Percentiles rank a stretch among this genome's conserved stretches.
phyloP scores from a whole-genome alignment of 1,140 invertebrate genomes.

The Papilio dardanus region DNA sequence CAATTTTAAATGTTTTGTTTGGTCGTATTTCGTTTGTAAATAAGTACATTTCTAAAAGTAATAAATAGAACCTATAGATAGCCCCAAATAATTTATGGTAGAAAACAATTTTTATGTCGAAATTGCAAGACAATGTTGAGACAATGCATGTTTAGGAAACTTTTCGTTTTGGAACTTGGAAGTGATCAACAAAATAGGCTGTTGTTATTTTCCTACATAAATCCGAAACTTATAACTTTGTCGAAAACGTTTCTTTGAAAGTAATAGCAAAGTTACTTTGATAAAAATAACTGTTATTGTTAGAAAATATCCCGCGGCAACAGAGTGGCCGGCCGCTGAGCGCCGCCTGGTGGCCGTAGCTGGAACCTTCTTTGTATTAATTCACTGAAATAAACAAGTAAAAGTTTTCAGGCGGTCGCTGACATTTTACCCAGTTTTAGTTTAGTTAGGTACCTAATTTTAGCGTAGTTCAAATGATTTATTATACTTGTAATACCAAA shows the following conservation, averaged over 20 bases:
- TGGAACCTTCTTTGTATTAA: neutral
- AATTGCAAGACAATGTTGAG: neutral
- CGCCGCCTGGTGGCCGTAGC: neutral
- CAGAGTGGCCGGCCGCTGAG: neutral
- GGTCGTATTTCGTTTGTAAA: too few relatives aligned
- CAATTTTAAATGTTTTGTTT: too few relatives aligned
- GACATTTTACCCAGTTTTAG: neutral
- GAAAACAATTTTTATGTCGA: neutral
- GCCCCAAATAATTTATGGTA: neutral
- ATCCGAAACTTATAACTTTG: neutral
- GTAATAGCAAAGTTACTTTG: neutral
- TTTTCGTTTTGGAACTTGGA: neutral
- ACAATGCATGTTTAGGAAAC: neutral
- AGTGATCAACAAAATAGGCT: conserved; percentile 2
- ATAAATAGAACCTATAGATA: neutral
- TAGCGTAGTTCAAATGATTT: neutral
- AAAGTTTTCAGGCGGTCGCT: neutral
- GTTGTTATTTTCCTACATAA: conserved; percentile 3
- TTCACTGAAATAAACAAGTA: neutral
- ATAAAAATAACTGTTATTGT: conserved; percentile 20
- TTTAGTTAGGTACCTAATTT: neutral
- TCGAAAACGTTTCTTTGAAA: neutral
- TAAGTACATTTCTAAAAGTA: too few relatives aligned
- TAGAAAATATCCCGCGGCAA: neutral
- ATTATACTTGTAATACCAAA: too few relatives aligned